Percentiles rank a stretch among this genome's conserved stretches.
These are phyloP conservation scores for Ahaetulla prasina DNA, from an alignment of 2,113 vertebrate genomes.

Conservation along the genomic window DNA sequence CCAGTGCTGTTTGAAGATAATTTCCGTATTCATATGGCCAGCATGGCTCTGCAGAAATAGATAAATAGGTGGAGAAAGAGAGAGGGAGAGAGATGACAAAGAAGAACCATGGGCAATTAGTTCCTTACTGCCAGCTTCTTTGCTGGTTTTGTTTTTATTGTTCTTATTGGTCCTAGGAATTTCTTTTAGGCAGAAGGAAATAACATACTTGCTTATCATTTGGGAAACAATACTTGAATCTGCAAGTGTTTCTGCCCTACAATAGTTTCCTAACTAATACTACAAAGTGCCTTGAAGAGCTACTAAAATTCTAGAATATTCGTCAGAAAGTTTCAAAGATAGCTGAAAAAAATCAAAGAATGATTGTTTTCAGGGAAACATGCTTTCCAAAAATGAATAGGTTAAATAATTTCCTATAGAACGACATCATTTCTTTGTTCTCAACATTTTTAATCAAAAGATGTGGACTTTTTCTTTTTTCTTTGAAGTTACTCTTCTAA, in stretches of 20 bases:
- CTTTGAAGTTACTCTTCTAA: background rate
- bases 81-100: background rate
- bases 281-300: background rate
- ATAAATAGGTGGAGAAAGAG: too few species aligned
- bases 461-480: background rate
- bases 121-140: background rate
- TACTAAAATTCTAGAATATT: background rate
- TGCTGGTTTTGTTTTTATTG: background rate
- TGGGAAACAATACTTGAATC: background rate
- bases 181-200: background rate
- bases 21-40: background rate
- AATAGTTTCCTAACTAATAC: background rate
- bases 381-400: background rate
- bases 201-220: background rate
- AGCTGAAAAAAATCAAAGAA: background rate
- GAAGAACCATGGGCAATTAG: background rate
- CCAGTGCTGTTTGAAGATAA: background rate
- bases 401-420: background rate
- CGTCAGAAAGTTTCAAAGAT: background rate
- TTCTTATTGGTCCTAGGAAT: background rate
- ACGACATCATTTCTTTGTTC: background rate
- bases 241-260: background rate
- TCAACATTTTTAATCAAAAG: background rate
- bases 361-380: background rate
- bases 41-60: background rate